Evolutionary conservation across 92 coral and sea anemone genomes (phyloP).

Genomic region (Hydrozoanthus gracilis): DNA sequence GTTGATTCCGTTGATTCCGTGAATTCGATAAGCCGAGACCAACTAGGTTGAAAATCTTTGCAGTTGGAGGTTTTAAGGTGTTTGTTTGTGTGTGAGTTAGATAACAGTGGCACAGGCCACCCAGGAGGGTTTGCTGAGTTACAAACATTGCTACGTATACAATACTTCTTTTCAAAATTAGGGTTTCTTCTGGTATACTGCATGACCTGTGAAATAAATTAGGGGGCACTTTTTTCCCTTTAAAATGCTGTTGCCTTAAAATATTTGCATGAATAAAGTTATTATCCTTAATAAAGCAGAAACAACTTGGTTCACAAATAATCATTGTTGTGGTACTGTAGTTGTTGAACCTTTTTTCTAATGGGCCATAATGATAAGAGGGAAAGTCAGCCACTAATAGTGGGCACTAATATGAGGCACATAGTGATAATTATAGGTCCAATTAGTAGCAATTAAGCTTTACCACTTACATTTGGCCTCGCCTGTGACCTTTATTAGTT

Average conservation of each 20-base stretch:
- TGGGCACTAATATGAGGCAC: too few species aligned
- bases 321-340: too few species aligned
- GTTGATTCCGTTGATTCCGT: too few species aligned
- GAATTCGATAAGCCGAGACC: constrained; percentile 11
- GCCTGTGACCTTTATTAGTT: too few species aligned
- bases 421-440: too few species aligned
- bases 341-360: too few species aligned
- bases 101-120: not conserved
- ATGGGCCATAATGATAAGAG: too few species aligned
- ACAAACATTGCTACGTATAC: not conserved
- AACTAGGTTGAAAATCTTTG: not conserved
- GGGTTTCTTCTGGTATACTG: not conserved
- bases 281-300: too few species aligned
- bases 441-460: too few species aligned
- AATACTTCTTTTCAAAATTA: not conserved
- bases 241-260: not conserved
- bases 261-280: not conserved
- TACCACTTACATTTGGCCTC: too few species aligned
- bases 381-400: too few species aligned
- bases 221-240: not conserved
- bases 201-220: not conserved
- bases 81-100: not conserved
- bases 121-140: not conserved
- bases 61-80: constrained; percentile 1
- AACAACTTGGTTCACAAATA: too few species aligned